Evolutionary conservation across 2,113 vertebrate genomes (phyloP).

Genomic region (Cercocebus atys): DNA sequence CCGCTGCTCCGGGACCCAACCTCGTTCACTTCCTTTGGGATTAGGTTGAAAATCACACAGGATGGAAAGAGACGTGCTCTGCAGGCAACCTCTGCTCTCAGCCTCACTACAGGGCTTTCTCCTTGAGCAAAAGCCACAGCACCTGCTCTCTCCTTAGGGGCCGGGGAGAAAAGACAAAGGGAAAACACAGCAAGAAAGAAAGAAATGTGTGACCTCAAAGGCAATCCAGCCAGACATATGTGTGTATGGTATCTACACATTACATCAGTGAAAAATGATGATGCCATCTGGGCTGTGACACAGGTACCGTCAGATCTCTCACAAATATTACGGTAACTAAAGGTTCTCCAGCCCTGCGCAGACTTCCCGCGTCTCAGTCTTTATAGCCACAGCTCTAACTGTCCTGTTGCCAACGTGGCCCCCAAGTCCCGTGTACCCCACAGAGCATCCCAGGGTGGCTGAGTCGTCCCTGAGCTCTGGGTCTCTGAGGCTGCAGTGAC

Average conservation of each 20-base stretch:
- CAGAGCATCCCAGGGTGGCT: not conserved
- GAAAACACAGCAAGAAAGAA: not conserved
- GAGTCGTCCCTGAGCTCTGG: not conserved
- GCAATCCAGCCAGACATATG: not conserved
- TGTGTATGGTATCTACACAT: not conserved
- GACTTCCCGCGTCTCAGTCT: accelerated
- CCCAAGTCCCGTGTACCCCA: too few species aligned
- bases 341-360: not conserved
- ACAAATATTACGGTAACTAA: not conserved
- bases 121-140: not conserved
- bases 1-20: not conserved
- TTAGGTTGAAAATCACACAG: not conserved
- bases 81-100: slow-evolving; percentile 17
- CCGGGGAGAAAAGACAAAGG: not conserved
- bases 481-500: not conserved
- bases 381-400: not conserved
- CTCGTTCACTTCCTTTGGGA: not conserved
- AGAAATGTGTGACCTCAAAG: not conserved
- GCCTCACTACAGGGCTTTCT: not conserved
- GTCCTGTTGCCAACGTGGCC: not conserved
- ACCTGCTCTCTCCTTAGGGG: not conserved
- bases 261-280: not conserved
- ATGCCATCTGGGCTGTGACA: not conserved
- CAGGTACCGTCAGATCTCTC: not conserved
- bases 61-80: not conserved